phyloP scores from a whole-genome alignment of 2,797 vertebrate genomes.

The Hybognathus amarus region DNA sequence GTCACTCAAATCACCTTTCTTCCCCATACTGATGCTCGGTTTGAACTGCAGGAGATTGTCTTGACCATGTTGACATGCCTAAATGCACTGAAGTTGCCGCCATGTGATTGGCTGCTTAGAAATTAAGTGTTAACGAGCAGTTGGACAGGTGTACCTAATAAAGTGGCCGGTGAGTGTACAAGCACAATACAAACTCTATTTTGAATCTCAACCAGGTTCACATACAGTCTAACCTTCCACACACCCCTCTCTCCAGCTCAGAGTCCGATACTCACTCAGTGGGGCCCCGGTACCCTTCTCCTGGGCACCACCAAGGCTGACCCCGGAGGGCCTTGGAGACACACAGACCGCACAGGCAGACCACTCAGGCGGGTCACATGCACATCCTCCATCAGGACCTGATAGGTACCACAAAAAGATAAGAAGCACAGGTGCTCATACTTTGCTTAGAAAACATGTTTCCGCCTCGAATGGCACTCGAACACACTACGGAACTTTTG shows the following conservation, averaged over 20 bases:
- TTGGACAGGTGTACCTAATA: too few relatives aligned
- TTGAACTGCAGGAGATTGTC: too few relatives aligned
- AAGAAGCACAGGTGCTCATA: conserved; percentile 21
- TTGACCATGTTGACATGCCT: too few relatives aligned
- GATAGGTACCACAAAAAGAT: conserved; percentile 33
- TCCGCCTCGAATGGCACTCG: background rate
- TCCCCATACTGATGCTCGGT: too few relatives aligned
- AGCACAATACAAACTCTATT: background rate
- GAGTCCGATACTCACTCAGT: conserved; percentile 54
- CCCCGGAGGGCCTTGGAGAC: conserved; percentile 57
- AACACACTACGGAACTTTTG: background rate
- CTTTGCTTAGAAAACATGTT: background rate
- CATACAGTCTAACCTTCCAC: conserved; percentile 55
- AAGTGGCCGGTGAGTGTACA: too few relatives aligned
- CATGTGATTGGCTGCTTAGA: too few relatives aligned
- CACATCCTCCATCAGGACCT: conserved; percentile 66
- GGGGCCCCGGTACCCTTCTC: conserved; percentile 47
- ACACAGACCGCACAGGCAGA: conserved; percentile 52
- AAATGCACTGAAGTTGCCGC: too few relatives aligned
- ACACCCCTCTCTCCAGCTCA: conserved; percentile 64
- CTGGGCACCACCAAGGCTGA: conserved; percentile 50
- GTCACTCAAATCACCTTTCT: too few relatives aligned
- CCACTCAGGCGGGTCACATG: conserved; percentile 59
- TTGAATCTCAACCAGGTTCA: conserved; percentile 10
- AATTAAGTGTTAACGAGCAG: too few relatives aligned